These are phyloP conservation scores for Arctopsyche grandis DNA, from an alignment of 1,140 invertebrate species.

Conservation along the genomic window DNA sequence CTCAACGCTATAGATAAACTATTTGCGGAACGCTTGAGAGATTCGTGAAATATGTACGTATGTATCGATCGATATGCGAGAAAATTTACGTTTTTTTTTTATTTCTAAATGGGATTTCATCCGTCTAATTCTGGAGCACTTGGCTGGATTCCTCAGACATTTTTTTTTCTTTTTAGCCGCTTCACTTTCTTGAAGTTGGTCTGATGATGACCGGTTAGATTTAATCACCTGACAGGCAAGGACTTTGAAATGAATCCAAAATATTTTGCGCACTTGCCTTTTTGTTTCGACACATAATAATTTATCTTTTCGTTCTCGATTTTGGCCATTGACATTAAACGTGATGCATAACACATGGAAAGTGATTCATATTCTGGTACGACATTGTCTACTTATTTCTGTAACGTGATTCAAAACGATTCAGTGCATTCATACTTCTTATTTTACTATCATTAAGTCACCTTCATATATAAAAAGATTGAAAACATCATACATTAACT, in stretches of 20 bases:
- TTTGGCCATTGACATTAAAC: not conserved
- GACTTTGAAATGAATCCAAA: constrained; percentile 26
- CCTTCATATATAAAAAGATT: too few species aligned
- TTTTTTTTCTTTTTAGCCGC: not conserved
- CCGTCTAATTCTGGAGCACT: constrained; percentile 24
- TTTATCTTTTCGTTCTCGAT: not conserved
- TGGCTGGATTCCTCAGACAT: constrained; percentile 12
- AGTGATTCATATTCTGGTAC: too few species aligned
- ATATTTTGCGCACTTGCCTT: not conserved
- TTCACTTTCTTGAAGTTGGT: not conserved
- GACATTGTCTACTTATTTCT: too few species aligned
- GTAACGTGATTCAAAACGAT: too few species aligned
- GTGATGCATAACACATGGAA: too few species aligned
- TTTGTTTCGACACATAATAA: not conserved
- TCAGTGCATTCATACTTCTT: too few species aligned
- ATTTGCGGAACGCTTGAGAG: not conserved
- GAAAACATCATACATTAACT: too few species aligned
- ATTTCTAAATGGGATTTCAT: not conserved
- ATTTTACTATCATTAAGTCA: too few species aligned
- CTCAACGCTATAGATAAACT: too few species aligned
- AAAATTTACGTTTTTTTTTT: too few species aligned
- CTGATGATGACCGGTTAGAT: constrained; percentile 15
- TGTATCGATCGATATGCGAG: too few species aligned
- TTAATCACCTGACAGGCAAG: constrained; percentile 38
- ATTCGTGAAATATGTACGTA: not conserved